phyloP scores from a whole-genome alignment of 2,113 vertebrate genomes.

The Archocentrus centrarchus region DNA sequence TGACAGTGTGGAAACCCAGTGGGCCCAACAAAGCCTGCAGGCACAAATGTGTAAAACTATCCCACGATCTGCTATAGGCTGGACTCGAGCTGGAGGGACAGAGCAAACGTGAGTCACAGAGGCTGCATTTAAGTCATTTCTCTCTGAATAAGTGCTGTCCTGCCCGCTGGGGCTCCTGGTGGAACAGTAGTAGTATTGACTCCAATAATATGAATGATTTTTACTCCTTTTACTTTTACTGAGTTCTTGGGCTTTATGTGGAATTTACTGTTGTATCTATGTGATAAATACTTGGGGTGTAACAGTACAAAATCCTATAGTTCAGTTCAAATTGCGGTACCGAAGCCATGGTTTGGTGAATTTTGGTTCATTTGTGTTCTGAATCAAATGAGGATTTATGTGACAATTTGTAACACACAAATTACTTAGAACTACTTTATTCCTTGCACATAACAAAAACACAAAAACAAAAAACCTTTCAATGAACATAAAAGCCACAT shows the following conservation, averaged over 20 bases:
- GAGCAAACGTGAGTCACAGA: slow-evolving; percentile 37
- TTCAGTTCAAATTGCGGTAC: no score
- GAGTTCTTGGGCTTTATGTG: not conserved
- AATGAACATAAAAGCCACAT: no score
- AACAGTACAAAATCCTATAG: no score
- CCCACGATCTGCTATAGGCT: slow-evolving; percentile 10
- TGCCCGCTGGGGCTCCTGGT: slow-evolving; percentile 5
- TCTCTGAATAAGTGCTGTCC: slow-evolving; percentile 8
- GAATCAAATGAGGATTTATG: no score
- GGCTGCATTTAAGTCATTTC: slow-evolving; percentile 52
- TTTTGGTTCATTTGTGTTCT: no score
- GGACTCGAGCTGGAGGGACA: slow-evolving; percentile 11
- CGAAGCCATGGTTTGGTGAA: no score
- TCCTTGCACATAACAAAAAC: no score
- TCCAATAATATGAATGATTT: not conserved
- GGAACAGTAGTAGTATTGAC: slow-evolving; percentile 33
- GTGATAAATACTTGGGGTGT: not conserved
- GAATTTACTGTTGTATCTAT: not conserved
- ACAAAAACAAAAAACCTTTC: no score
- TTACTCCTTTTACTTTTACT: not conserved
- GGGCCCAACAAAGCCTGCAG: not conserved
- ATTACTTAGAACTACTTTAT: no score
- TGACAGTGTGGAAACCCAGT: slow-evolving; percentile 6
- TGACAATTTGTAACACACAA: no score
- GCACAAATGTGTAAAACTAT: slow-evolving; percentile 30